These are phyloP conservation scores for Otus sunia DNA, from an alignment of 2,113 vertebrate species.

Conservation along the genomic window DNA sequence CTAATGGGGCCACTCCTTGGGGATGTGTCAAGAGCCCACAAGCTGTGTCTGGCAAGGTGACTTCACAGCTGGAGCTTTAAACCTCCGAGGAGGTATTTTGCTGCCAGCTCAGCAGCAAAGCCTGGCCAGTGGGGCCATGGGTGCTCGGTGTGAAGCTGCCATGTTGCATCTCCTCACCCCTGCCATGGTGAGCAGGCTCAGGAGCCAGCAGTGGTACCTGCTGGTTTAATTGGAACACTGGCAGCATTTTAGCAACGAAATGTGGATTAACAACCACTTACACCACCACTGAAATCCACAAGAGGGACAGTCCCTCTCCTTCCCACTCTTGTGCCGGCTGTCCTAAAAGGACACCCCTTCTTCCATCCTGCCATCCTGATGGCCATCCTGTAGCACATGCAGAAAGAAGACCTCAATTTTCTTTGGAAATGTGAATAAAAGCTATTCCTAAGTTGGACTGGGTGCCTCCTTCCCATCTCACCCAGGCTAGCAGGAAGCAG, in stretches of 20 bases:
- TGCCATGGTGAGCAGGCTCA: not conserved
- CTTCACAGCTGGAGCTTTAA: not conserved
- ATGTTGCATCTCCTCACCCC: not conserved
- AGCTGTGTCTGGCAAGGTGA: not conserved
- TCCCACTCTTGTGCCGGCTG: not conserved
- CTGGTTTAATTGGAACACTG: not conserved
- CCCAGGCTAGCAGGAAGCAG: not conserved
- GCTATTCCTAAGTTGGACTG: not conserved
- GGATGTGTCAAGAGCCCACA: fast-evolving
- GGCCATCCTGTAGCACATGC: not conserved
- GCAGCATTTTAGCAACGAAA: not conserved
- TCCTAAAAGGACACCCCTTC: not conserved
- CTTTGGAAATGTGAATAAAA: slow-evolving; percentile 28
- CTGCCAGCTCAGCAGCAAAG: not conserved
- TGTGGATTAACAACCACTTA: not conserved
- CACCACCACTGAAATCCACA: not conserved
- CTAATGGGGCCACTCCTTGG: not conserved
- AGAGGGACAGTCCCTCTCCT: not conserved
- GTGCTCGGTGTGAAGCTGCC: not conserved
- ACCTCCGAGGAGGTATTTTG: not conserved
- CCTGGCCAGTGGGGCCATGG: fast-evolving
- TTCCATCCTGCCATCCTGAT: fast-evolving
- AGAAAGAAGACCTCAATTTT: not conserved
- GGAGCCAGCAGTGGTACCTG: not conserved
- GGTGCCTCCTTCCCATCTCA: not conserved